A percentile compares a stretch with the other conserved stretches of the same genome.
Conservation (phyloP, 2,797 vertebrate genomes). For the Cephalopachus bancanus region DNA sequence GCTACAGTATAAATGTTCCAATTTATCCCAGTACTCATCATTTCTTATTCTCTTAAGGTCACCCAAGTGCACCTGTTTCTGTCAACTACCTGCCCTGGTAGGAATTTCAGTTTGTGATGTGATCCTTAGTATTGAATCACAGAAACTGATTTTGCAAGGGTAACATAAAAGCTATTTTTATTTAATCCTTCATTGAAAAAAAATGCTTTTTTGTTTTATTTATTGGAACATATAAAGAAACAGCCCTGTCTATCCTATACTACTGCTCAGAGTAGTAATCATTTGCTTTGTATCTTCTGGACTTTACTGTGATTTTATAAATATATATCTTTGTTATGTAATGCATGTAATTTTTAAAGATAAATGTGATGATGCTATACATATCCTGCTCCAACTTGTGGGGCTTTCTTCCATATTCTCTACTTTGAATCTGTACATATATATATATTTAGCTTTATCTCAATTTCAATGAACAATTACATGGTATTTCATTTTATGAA, state of each 20-base stretch:
- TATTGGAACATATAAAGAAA: not conserved
- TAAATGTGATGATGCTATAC: not conserved
- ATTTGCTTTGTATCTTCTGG: not conserved
- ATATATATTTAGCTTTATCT: rapidly evolving
- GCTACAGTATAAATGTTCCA: rapidly evolving
- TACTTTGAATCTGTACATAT: too few relatives aligned
- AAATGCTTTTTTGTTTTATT: not conserved
- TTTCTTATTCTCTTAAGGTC: not conserved
- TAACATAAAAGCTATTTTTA: not conserved
- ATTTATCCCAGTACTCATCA: rapidly evolving
- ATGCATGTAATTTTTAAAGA: not conserved
- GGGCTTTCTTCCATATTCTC: not conserved
- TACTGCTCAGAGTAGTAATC: not conserved
- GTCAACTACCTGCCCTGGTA: not conserved
- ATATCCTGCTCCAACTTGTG: not conserved
- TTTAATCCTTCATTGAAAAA: not conserved
- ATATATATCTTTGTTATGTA: not conserved
- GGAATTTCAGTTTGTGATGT: not conserved
- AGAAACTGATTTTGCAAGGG: not conserved
- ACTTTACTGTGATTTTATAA: not conserved
- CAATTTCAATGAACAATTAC: rapidly evolving
- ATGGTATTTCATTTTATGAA: not conserved
- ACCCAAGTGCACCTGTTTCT: rapidly evolving
- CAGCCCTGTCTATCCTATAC: not conserved
- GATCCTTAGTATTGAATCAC: not conserved